Percentiles rank a stretch among this genome's conserved stretches.
These are phyloP conservation scores for Myotis planiceps DNA, from an alignment of 2,797 vertebrate species.

Conservation along the genomic window DNA sequence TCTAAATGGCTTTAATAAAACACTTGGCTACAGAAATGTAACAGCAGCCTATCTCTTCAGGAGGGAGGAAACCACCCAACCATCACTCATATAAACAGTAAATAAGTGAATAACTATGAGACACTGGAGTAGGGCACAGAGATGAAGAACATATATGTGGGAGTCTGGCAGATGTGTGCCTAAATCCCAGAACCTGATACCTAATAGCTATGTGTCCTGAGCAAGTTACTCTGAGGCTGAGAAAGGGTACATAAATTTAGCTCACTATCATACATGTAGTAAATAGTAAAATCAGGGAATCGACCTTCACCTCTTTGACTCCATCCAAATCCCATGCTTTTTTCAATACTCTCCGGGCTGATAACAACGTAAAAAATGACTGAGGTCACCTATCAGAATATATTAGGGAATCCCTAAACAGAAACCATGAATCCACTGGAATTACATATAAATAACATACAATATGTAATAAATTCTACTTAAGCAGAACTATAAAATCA, in stretches of 20 bases:
- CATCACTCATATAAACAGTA: not conserved
- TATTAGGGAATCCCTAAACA: not conserved
- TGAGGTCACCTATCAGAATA: not conserved
- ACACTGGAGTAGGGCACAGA: not conserved
- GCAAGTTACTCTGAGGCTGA: not conserved
- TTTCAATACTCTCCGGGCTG: not conserved
- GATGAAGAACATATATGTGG: not conserved
- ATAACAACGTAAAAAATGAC: not conserved
- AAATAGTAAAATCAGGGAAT: not conserved
- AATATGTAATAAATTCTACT: not conserved
- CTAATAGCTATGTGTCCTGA: not conserved
- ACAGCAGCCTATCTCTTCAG: not conserved
- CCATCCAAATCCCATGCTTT: not conserved
- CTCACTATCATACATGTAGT: not conserved
- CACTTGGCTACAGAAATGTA: not conserved
- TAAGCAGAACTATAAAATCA: conserved; percentile 16
- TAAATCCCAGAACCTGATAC: not conserved
- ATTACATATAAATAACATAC: not conserved
- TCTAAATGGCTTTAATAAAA: not conserved
- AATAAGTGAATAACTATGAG: not conserved
- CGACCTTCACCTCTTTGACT: not conserved
- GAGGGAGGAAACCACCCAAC: not conserved
- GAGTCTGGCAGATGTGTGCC: not conserved
- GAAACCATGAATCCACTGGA: not conserved
- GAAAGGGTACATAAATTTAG: not conserved